Conservation (phyloP, 2,888 invertebrate species). For the Tipula lateralis region DNA sequence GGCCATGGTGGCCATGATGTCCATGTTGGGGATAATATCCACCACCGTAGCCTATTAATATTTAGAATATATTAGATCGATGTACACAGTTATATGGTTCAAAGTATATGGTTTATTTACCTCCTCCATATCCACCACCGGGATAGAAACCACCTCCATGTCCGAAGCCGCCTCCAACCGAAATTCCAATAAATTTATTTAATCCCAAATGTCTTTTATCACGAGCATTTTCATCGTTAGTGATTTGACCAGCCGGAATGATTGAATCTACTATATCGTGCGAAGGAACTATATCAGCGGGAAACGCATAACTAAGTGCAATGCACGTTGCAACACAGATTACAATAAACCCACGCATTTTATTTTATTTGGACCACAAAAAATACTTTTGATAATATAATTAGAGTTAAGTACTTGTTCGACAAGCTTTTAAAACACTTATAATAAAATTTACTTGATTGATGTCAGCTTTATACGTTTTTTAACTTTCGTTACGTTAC, state of each 20-base stretch:
- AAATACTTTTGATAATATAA: background rate
- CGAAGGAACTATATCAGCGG: background rate
- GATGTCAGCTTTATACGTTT: conserved; percentile 5
- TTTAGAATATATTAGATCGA: background rate
- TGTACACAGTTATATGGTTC: background rate
- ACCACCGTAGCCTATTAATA: background rate
- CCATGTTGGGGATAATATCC: background rate
- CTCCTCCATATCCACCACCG: background rate
- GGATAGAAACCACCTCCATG: background rate
- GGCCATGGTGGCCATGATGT: background rate
- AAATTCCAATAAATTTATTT: background rate
- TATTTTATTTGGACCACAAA: background rate
- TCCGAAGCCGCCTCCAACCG: background rate
- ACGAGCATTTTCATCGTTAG: background rate
- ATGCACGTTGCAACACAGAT: background rate
- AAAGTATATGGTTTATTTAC: background rate
- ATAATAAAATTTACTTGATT: background rate
- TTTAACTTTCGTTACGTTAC: background rate
- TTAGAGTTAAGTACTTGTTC: background rate
- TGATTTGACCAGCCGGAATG: background rate
- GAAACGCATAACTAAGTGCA: background rate
- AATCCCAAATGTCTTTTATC: background rate
- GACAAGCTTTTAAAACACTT: background rate
- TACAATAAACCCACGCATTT: background rate
- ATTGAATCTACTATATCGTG: background rate